A percentile compares a stretch with the other conserved stretches of the same genome.
These are phyloP conservation scores for Danionella dracula DNA, from an alignment of 2,797 vertebrate genomes.

Conservation along the genomic window DNA sequence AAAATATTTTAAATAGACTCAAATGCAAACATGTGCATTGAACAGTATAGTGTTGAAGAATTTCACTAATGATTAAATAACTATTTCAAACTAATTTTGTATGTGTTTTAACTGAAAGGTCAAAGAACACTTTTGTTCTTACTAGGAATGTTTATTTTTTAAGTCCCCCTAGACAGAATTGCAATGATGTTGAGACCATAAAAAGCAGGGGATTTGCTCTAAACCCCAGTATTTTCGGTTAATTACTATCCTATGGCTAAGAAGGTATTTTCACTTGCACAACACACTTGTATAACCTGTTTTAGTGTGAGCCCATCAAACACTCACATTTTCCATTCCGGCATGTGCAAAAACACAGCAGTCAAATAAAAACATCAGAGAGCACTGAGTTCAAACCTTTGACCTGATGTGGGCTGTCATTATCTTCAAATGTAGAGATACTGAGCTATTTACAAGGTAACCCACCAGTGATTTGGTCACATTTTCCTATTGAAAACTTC, in stretches of 20 bases:
- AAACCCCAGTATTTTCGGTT: slow-evolving; percentile 55
- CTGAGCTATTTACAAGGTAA: too few relatives aligned
- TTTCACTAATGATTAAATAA: too few relatives aligned
- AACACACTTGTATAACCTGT: slow-evolving; percentile 58
- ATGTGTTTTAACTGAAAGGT: not conserved
- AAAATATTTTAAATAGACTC: too few relatives aligned
- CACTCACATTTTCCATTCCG: slow-evolving; percentile 57
- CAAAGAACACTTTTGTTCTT: not conserved
- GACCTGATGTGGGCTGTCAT: not conserved
- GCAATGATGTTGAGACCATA: not conserved
- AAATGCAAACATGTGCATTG: too few relatives aligned
- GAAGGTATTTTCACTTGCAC: slow-evolving; percentile 60
- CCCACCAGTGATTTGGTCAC: too few relatives aligned
- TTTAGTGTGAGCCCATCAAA: slow-evolving; percentile 50
- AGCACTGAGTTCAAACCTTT: slow-evolving; percentile 4
- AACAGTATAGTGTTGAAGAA: too few relatives aligned
- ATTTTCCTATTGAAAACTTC: not conserved
- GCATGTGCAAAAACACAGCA: slow-evolving; percentile 47
- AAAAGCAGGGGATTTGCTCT: slow-evolving; percentile 30
- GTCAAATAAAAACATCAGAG: slow-evolving; percentile 13
- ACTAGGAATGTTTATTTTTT: not conserved
- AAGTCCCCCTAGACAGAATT: not conserved
- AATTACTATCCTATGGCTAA: slow-evolving; percentile 2
- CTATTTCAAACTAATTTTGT: not conserved
- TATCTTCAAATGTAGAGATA: not conserved